Conservation (phyloP, 2,888 invertebrate genomes). For the Pristionchus exspectatus region DNA sequence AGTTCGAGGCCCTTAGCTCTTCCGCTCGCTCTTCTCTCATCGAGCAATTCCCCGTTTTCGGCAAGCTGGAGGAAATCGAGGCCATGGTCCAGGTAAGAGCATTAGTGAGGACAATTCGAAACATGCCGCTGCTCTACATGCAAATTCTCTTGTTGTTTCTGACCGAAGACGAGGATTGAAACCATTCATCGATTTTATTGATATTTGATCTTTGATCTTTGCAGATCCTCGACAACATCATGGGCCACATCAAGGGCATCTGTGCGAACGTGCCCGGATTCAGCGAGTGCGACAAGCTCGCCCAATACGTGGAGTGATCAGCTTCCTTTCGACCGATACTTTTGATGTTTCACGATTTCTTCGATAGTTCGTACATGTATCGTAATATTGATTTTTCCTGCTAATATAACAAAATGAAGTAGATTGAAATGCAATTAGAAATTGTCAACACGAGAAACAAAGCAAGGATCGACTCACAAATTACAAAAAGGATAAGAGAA, state of each 20-base stretch:
- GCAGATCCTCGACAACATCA: not conserved
- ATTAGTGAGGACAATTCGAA: too few relatives aligned
- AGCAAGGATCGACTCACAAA: too few relatives aligned
- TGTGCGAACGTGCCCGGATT: not conserved
- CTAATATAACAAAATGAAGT: too few relatives aligned
- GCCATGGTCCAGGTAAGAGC: not conserved
- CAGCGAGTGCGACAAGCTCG: not conserved
- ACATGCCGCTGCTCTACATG: too few relatives aligned
- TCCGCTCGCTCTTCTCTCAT: not conserved
- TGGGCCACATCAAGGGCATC: not conserved
- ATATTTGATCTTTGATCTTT: not conserved
- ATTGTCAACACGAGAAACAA: too few relatives aligned
- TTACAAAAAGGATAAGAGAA: too few relatives aligned
- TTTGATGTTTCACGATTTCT: too few relatives aligned
- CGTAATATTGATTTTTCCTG: too few relatives aligned
- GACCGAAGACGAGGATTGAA: not conserved
- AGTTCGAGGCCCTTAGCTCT: not conserved
- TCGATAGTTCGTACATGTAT: too few relatives aligned
- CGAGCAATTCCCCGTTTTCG: not conserved
- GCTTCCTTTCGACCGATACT: too few relatives aligned
- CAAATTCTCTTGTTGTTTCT: too few relatives aligned
- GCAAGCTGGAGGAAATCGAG: not conserved
- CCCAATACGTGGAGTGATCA: not conserved
- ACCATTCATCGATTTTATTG: not conserved
- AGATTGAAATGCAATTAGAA: too few relatives aligned